These are phyloP conservation scores for Charina bottae DNA, from an alignment of 2,113 vertebrate genomes.

Conservation along the genomic window DNA sequence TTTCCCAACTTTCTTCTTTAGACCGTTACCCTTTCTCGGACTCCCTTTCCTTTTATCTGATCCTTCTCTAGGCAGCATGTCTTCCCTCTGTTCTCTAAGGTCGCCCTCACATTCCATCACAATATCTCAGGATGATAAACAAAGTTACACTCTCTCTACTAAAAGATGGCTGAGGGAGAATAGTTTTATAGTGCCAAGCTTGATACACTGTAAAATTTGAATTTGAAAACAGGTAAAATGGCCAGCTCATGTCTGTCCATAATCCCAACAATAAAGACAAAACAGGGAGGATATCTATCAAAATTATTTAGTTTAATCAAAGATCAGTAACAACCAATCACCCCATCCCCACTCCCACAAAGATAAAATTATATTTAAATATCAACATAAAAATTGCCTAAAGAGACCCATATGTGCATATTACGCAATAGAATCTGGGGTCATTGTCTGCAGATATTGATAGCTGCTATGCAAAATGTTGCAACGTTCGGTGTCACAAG, in stretches of 20 bases:
- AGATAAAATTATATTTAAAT: background rate
- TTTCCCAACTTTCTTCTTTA: no score
- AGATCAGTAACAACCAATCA: background rate
- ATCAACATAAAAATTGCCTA: background rate
- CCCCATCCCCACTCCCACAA: background rate
- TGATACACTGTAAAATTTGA: background rate
- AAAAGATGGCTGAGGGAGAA: background rate
- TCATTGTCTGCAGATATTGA: background rate
- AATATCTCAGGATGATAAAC: background rate
- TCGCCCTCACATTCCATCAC: no score
- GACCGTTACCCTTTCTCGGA: no score
- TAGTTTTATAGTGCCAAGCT: background rate
- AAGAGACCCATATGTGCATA: background rate
- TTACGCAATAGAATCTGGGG: background rate
- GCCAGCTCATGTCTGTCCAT: background rate
- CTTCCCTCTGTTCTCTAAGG: no score
- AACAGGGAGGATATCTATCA: background rate
- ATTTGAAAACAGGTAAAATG: no score
- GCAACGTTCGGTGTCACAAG: background rate
- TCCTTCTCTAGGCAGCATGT: no score
- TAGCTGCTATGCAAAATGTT: background rate
- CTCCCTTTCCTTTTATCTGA: no score
- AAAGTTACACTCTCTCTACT: background rate
- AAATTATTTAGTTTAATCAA: background rate
- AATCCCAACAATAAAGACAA: background rate